Percentiles rank a stretch among this genome's conserved stretches.
These are phyloP conservation scores for Rhinoraja longicauda DNA, from an alignment of 2,797 vertebrate genomes.

Conservation along the genomic window DNA sequence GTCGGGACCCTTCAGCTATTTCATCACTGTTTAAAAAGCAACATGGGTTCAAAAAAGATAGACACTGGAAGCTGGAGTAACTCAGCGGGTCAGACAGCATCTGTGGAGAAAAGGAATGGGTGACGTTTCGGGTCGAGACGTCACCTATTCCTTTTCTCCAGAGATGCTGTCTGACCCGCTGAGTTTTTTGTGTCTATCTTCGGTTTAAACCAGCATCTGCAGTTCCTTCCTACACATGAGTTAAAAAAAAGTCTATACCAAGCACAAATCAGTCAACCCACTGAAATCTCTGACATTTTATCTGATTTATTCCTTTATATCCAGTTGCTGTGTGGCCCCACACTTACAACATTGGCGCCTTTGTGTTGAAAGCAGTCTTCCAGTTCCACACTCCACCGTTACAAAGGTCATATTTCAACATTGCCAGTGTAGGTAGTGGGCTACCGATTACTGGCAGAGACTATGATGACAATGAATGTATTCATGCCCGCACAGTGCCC, in stretches of 20 bases:
- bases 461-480: neutral
- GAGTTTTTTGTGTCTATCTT: no score
- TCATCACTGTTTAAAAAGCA: no score
- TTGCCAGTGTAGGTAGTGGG: neutral
- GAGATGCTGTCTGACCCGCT: no score
- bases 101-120: no score
- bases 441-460: slow-evolving; percentile 5
- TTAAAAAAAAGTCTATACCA: neutral
- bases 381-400: neutral
- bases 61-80: no score
- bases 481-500: neutral
- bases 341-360: slow-evolving; percentile 5
- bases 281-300: slow-evolving; percentile 11
- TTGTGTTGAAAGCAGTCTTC: neutral
- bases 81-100: no score
- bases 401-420: slow-evolving; percentile 14
- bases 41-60: no score
- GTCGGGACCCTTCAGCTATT: no score
- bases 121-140: no score
- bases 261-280: neutral
- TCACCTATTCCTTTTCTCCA: no score
- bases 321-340: neutral
- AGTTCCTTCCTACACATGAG: neutral
- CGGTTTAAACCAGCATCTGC: no score
- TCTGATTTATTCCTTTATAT: neutral